Base-by-base conservation (phyloP, 30 jellyfish, hydroid and myxozoan species). In the Aurelia sp. region DNA sequence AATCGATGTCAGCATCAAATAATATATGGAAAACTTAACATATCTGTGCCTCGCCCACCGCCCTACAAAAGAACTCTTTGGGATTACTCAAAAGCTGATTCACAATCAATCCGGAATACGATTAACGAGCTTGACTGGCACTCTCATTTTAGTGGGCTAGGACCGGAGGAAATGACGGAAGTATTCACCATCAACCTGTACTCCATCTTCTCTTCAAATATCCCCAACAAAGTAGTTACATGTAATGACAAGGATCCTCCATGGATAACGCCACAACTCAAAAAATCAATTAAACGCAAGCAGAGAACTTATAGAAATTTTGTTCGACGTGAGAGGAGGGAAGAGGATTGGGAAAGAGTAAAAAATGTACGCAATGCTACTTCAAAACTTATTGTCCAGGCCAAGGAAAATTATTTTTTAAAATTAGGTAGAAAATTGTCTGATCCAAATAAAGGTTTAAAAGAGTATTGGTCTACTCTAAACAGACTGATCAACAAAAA, bases 121-220 rank as follows among this genome's bases (percentile, higher is more conserved):
- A 65, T 65, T 65, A 64, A 13, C 41, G 48, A 65, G 22, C 48
- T 65, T 65, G 76, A 21, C 76, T 65, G 48, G 76, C 76, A 65
- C 22, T 0, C 48, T 65, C 76, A 3, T 65, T 65, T 65, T 3
- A 65, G 48, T 20, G 76, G 76, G 48, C 76, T 65, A 0, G 76
- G 76, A 65, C 76, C 76, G 76, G 76, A 65, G 2, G 76, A 65
- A 13, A 65, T 65, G 76, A 65, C 76, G 48, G 76, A 65, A 65
- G 76, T 65, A 3, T 65, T 65, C 48, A 30, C 35, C 76, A 65
- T 0, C 76, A 21, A 65, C 48, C 76, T 65, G 2, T 65, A 21
- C 48, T 65, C 35, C 3, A 65, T 65, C 2, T 30, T 65, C 22
- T 27, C 33, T 2, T 27, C 33, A 27, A 27, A 27, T 2, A 27